These are phyloP conservation scores for Volucella bombylans DNA, from an alignment of 2,888 invertebrate genomes.

Conservation along the genomic window DNA sequence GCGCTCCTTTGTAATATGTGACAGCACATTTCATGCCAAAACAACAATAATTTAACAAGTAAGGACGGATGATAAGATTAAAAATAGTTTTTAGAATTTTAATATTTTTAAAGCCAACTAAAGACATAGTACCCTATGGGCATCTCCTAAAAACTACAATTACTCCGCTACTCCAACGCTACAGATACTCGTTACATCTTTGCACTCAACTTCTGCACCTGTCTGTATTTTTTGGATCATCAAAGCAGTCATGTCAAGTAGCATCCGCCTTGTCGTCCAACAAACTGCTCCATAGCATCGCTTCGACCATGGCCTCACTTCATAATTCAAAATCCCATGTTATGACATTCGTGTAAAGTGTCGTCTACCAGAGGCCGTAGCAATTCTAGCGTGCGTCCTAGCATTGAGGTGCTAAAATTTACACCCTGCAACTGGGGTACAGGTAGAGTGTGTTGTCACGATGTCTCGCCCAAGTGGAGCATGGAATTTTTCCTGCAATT, in stretches of 20 bases:
- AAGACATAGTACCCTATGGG: conserved; percentile 27
- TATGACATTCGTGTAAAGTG: conserved; percentile 65
- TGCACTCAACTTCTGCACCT: conserved; percentile 52
- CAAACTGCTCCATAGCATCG: conserved; percentile 29
- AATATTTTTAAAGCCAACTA: neutral
- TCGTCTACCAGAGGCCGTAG: conserved; percentile 46
- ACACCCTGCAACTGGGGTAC: conserved; percentile 48
- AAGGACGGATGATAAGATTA: no score
- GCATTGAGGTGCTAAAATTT: conserved; percentile 68
- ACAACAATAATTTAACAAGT: no score
- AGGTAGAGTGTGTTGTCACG: conserved; percentile 67
- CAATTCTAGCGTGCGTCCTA: conserved; percentile 50
- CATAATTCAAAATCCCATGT: conserved; percentile 66
- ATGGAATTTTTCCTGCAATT: conserved; percentile 54
- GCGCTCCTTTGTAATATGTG: no score
- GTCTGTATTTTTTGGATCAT: conserved; percentile 44
- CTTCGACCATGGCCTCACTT: conserved; percentile 68
- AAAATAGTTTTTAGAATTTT: no score
- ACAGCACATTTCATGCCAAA: no score
- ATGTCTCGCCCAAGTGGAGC: conserved; percentile 72
- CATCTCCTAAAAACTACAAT: conserved; percentile 3
- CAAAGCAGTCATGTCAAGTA: conserved; percentile 43
- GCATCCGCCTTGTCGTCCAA: conserved; percentile 57
- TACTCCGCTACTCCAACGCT: conserved; percentile 7
- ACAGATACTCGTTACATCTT: conserved; percentile 31